Conservation (phyloP, 2,113 vertebrate species). For the Amazona guildingii region DNA sequence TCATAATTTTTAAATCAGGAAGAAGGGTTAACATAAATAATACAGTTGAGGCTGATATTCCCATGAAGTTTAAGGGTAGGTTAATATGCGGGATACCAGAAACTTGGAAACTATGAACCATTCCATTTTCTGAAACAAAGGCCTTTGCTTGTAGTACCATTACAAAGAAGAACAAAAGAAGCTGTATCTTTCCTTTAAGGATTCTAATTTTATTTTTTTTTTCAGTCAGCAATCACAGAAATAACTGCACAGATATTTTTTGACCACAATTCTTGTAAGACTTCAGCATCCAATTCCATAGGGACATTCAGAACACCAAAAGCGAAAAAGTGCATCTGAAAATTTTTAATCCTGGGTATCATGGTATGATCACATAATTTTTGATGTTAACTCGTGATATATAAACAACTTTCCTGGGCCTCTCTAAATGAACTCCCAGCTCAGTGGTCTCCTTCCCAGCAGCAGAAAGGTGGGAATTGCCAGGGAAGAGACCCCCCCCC, state of each 20-base stretch:
- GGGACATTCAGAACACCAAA: background rate
- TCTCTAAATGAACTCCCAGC: background rate
- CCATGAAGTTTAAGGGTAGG: background rate
- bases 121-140: background rate
- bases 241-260: background rate
- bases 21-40: background rate
- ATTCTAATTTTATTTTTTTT: background rate
- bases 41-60: background rate
- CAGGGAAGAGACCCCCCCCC: background rate
- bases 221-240: background rate
- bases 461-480: background rate
- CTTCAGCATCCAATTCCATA: background rate
- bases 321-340: background rate
- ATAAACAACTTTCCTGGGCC: background rate
- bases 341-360: background rate
- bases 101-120: background rate
- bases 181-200: background rate
- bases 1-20: background rate
- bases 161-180: background rate
- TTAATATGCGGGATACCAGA: background rate
- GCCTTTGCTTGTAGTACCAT: background rate
- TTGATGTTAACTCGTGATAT: background rate
- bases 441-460: background rate
- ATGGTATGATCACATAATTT: background rate
- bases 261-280: background rate